A percentile compares a stretch with the other conserved stretches of the same genome.
Evolutionary conservation across 1,140 invertebrate species (phyloP).

Genomic region (Conopomorpha cramerella): DNA sequence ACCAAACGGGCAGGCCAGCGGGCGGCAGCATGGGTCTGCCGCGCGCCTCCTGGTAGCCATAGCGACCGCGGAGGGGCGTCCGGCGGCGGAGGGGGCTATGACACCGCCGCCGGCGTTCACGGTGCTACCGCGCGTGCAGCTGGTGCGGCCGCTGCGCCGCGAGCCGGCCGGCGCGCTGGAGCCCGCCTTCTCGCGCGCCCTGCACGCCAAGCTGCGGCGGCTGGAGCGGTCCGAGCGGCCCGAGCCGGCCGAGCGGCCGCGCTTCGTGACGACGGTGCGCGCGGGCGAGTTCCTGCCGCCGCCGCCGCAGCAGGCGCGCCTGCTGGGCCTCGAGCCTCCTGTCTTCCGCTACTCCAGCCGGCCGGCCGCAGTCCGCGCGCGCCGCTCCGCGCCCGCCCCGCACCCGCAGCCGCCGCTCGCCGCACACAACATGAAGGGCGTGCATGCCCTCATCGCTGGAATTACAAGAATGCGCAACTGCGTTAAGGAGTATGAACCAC

Average conservation of each 20-base stretch:
- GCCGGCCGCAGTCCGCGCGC: slow-evolving; percentile 50
- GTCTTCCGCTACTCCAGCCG: slow-evolving; percentile 66
- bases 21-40: too few relatives aligned
- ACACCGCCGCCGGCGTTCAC: too few relatives aligned
- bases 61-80: too few relatives aligned
- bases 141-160: slow-evolving; percentile 8
- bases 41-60: slow-evolving; percentile 7
- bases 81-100: too few relatives aligned
- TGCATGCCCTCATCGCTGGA: too few relatives aligned
- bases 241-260: slow-evolving; percentile 28
- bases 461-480: too few relatives aligned
- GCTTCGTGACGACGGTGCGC: slow-evolving; percentile 79
- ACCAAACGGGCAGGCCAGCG: too few relatives aligned
- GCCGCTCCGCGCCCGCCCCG: slow-evolving; percentile 10
- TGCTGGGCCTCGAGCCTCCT: slow-evolving; percentile 64
- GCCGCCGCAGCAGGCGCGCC: slow-evolving; percentile 70
- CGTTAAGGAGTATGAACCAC: too few relatives aligned
- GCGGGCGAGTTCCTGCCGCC: slow-evolving; percentile 78
- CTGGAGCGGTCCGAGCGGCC: slow-evolving; percentile 60
- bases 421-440: too few relatives aligned
- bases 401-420: neutral
- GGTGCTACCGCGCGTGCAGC: slow-evolving; percentile 2
- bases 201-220: slow-evolving; percentile 67
- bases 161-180: slow-evolving; percentile 21
- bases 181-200: slow-evolving; percentile 64